These are phyloP conservation scores for Acromyrmex charruanus DNA, from an alignment of 1,140 invertebrate genomes.

Conservation along the genomic window DNA sequence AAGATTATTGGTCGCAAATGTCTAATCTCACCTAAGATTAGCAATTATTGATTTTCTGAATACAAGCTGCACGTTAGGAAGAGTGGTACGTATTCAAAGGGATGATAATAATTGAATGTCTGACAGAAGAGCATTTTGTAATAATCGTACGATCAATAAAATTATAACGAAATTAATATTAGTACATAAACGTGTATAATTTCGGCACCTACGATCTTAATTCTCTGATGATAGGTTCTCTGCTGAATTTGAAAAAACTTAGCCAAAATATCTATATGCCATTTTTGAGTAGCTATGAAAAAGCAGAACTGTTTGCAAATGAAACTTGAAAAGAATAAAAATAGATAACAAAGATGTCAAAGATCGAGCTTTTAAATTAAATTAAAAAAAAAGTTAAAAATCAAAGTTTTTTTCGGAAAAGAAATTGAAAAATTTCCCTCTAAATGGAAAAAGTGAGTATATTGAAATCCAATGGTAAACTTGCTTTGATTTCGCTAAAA, in stretches of 20 bases:
- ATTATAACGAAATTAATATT: not conserved
- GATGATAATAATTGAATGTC: not conserved
- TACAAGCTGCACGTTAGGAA: conserved; percentile 67
- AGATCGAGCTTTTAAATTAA: not conserved
- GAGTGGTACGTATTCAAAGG: conserved; percentile 44
- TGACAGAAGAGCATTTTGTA: not conserved
- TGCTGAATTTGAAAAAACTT: not conserved
- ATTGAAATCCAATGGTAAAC: not conserved
- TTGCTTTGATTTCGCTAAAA: not conserved
- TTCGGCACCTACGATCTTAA: not conserved
- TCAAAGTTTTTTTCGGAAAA: not conserved
- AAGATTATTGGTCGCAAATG: conserved; percentile 55
- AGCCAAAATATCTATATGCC: no score
- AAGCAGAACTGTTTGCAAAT: not conserved
- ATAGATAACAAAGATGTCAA: not conserved
- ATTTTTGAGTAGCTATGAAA: not conserved
- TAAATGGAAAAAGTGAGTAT: not conserved
- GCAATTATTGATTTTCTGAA: conserved; percentile 10
- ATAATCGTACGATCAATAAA: not conserved
- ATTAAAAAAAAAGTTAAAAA: not conserved
- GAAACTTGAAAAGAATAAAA: not conserved
- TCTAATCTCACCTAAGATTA: conserved; percentile 29
- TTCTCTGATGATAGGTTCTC: not conserved
- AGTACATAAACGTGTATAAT: not conserved
- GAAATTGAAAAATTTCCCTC: not conserved